Evolutionary conservation across 2,888 invertebrate genomes (phyloP), one percentile per base, ranked within the genome.

Genomic region (Limnephilus rhombicus): DNA sequence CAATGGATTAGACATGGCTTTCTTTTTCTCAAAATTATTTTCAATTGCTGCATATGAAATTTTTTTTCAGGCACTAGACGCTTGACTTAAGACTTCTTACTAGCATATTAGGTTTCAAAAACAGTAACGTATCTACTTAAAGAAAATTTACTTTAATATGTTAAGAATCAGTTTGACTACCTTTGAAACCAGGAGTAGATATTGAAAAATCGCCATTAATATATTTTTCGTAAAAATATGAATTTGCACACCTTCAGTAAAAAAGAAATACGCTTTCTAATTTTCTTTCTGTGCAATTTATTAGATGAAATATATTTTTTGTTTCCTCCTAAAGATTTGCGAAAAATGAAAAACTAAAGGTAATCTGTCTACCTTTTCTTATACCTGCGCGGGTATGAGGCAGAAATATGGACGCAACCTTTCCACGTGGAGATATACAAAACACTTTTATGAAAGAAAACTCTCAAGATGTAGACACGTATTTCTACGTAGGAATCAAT

Each of bases 401-500:
- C 68, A 5, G 24, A 53, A 68, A 68, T 68, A 68, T 68, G 68
- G 18, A 68, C 68, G 18, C 18, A 68, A 68, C 24, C 68, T 68
- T 68, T 53, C 24, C 24, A 68, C 68, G 9, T n/a, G 24, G 68
- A 68, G 68, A 68, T 68, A 68, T 24, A 68, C 24, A 68, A 68
- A 68, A 9, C 7, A n/a, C 68, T 68, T 68, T 68, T 68, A 68
- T 24, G n/a, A 68, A 68, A 68, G 24, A 68, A 68, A 68, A 68
- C 68, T n/a, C 68, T n/a, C 9, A 24, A 7, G 9, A 68, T 68
- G 18, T 68, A 24, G 68, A 24, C n/a, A n/a, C 68, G 53, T 68
- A 68, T 41, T 34, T 37, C 31, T 18, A 37, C 5, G 86, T 45
- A 45, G 29, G 86, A 86, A 86, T 86, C 86, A 86, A 86, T 86